Conservation (phyloP, 2,888 invertebrate genomes). For the Lapara coniferarum region DNA sequence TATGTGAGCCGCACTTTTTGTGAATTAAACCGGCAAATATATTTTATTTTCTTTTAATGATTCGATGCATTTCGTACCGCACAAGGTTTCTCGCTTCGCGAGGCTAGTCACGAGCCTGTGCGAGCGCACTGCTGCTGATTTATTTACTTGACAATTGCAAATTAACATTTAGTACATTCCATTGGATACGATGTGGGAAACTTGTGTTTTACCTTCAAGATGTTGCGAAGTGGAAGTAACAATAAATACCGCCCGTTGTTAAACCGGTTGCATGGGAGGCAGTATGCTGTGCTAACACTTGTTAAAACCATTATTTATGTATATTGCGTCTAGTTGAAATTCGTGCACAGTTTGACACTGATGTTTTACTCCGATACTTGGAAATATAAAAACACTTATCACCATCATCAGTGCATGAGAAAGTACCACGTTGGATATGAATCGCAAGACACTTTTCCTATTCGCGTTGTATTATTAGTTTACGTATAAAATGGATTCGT, state of each 20-base stretch:
- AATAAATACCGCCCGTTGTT: constrained; percentile 8
- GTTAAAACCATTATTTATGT: neutral
- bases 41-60: constrained; percentile 2
- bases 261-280: constrained; percentile 1
- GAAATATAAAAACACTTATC: neutral
- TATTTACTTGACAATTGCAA: constrained; percentile 28
- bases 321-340: constrained; percentile 11
- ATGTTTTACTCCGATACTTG: neutral
- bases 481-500: neutral
- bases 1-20: constrained; percentile 43
- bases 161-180: constrained; percentile 24
- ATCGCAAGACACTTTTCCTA: neutral
- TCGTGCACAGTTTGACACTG: neutral
- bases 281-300: neutral
- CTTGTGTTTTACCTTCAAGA: constrained; percentile 14
- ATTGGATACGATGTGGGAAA: constrained; percentile 13
- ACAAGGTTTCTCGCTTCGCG: constrained; percentile 32
- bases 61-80: neutral
- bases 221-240: constrained; percentile 14
- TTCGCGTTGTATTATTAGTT: neutral
- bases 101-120: constrained; percentile 40
- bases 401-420: neutral
- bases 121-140: constrained; percentile 37
- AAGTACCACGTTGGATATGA: neutral
- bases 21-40: constrained; percentile 42